Conservation (phyloP, 2,113 vertebrate species). For the Podocnemis expansa region DNA sequence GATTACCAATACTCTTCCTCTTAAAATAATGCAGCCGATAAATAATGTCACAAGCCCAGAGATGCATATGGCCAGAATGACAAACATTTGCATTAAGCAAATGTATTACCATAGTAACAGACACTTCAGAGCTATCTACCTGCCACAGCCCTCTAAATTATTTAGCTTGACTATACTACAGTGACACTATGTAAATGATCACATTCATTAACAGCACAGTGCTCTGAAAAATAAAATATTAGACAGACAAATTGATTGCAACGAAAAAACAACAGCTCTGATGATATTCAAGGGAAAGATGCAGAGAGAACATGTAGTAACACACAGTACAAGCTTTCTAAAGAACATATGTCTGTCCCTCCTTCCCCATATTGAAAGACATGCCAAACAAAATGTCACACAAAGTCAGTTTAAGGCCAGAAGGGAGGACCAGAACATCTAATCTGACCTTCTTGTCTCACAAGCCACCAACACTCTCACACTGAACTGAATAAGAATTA, state of each 20-base stretch:
- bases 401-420: not conserved
- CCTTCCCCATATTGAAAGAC: not conserved
- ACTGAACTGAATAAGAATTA: not conserved
- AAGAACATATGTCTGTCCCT: not conserved
- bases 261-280: not conserved
- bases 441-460: not conserved
- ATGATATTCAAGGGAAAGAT: not conserved
- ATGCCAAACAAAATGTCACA: not conserved
- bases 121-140: constrained; percentile 68
- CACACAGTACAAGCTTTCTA: not conserved
- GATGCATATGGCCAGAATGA: constrained; percentile 66
- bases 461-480: not conserved
- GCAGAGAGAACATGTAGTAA: not conserved
- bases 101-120: constrained; percentile 79
- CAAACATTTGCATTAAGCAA: constrained; percentile 77
- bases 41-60: constrained; percentile 60
- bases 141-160: constrained; percentile 77
- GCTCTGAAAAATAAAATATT: constrained; percentile 56
- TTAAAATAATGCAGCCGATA: constrained; percentile 36
- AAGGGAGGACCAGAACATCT: not conserved
- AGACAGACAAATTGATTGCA: constrained; percentile 62
- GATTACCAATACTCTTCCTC: constrained; percentile 27
- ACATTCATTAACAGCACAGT: constrained; percentile 69
- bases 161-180: constrained; percentile 73
- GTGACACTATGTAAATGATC: constrained; percentile 74